Conservation (phyloP, 2,888 invertebrate species). For the Uloborus plumipes region DNA sequence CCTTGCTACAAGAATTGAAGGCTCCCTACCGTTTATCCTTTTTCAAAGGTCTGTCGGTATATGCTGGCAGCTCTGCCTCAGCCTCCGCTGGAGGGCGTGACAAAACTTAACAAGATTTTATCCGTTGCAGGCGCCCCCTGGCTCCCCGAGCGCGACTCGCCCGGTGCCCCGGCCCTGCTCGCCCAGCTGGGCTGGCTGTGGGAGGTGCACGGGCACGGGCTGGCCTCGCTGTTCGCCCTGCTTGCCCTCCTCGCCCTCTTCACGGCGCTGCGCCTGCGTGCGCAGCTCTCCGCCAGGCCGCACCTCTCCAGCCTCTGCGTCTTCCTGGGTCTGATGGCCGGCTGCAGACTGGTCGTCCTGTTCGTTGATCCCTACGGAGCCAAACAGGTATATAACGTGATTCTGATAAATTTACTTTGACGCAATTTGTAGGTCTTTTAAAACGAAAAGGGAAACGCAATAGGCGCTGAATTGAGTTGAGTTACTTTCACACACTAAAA, state of each 20-base stretch:
- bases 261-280: conserved; percentile 75
- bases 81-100: no score
- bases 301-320: conserved; percentile 76
- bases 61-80: no score
- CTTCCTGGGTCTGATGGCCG: conserved; percentile 75
- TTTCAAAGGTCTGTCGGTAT: no score
- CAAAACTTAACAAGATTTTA: no score
- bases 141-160: conserved; percentile 63
- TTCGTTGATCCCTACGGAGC: conserved; percentile 77
- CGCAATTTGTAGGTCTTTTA: no score
- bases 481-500: no score
- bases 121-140: conserved; percentile 11
- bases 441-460: no score
- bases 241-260: conserved; percentile 75
- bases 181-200: conserved; percentile 74
- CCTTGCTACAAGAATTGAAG: no score
- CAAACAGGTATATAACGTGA: conserved; percentile 73
- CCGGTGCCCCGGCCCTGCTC: conserved; percentile 70
- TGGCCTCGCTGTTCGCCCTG: conserved; percentile 75
- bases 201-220: conserved; percentile 75
- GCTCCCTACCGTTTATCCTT: no score
- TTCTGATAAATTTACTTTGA: no score
- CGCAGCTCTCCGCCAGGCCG: conserved; percentile 74
- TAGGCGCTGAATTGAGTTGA: no score
- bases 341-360: conserved; percentile 74